These are phyloP conservation scores for Leptinotarsa haldemani DNA, from an alignment of 2,888 invertebrate genomes.

Conservation along the genomic window DNA sequence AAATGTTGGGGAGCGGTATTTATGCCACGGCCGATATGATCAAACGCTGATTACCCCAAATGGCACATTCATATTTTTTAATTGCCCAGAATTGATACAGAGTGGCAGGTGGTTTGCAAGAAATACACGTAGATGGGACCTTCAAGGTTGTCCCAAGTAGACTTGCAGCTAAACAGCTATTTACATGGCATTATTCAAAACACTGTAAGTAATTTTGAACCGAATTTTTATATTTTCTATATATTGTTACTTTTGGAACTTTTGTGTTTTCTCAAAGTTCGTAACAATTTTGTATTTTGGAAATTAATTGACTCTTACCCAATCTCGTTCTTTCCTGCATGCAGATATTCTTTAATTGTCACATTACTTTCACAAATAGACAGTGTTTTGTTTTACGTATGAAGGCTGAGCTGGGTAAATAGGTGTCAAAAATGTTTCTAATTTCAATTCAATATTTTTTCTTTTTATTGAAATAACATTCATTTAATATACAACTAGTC, in stretches of 20 bases:
- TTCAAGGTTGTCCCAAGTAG: conserved; percentile 7
- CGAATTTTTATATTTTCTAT: not conserved
- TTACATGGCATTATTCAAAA: conserved; percentile 7
- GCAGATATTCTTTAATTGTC: not conserved
- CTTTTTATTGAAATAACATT: no score
- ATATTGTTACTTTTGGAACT: not conserved
- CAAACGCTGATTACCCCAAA: not conserved
- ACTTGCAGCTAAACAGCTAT: not conserved
- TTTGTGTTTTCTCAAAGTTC: not conserved
- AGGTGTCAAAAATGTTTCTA: no score
- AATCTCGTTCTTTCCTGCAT: not conserved
- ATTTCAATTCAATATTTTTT: no score
- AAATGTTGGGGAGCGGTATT: not conserved
- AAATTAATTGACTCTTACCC: not conserved
- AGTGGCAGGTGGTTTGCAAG: not conserved
- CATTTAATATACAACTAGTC: no score
- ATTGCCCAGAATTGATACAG: not conserved
- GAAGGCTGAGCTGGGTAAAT: no score
- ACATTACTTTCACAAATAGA: no score
- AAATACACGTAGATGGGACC: not conserved
- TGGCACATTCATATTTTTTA: not conserved
- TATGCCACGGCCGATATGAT: not conserved
- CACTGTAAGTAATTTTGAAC: not conserved
- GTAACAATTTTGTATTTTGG: no score
- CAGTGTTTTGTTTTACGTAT: no score